Conservation (phyloP, 2,797 vertebrate species). For the Acestrorhynchus altus region DNA sequence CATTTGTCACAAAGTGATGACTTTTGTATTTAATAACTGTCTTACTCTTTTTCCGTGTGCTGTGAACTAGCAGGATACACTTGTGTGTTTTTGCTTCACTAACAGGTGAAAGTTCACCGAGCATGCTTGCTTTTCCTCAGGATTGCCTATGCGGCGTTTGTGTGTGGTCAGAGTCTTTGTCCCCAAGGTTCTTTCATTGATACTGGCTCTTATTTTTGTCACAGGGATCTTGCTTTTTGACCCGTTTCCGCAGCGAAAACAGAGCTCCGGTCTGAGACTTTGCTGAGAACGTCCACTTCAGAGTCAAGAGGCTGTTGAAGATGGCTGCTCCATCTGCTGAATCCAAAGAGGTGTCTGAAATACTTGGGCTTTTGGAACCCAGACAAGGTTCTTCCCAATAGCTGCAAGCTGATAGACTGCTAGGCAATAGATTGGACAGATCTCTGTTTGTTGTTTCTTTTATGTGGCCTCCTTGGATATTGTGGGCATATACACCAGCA, state of each 20-base stretch:
- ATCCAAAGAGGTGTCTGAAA: slow-evolving; percentile 35
- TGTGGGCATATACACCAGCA: slow-evolving; percentile 13
- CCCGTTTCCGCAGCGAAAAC: slow-evolving; percentile 61
- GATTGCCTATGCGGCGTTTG: neutral
- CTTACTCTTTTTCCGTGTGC: slow-evolving; percentile 14
- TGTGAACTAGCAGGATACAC: slow-evolving; percentile 25
- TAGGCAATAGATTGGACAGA: slow-evolving; percentile 9
- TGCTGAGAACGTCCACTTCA: slow-evolving; percentile 45
- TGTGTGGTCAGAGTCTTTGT: neutral
- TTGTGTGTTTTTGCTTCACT: slow-evolving; percentile 18
- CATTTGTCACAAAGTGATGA: slow-evolving; percentile 35
- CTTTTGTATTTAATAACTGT: neutral
- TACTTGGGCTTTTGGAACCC: slow-evolving; percentile 24
- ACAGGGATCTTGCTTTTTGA: slow-evolving; percentile 73
- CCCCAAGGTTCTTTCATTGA: slow-evolving; percentile 40
- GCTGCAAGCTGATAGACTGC: slow-evolving; percentile 5
- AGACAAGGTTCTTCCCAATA: slow-evolving; percentile 17
- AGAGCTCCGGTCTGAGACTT: slow-evolving; percentile 34
- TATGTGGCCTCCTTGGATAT: neutral
- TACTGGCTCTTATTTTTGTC: slow-evolving; percentile 50
- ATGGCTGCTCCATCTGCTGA: slow-evolving; percentile 22
- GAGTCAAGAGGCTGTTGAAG: slow-evolving; percentile 22
- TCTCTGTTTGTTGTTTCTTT: slow-evolving; percentile 8
- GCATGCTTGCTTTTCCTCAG: slow-evolving; percentile 21
- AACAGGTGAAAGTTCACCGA: neutral